Percentiles rank a stretch among this genome's conserved stretches.
phyloP scores from a whole-genome alignment of 2,888 invertebrate species.

The Clistopyga incitator region DNA sequence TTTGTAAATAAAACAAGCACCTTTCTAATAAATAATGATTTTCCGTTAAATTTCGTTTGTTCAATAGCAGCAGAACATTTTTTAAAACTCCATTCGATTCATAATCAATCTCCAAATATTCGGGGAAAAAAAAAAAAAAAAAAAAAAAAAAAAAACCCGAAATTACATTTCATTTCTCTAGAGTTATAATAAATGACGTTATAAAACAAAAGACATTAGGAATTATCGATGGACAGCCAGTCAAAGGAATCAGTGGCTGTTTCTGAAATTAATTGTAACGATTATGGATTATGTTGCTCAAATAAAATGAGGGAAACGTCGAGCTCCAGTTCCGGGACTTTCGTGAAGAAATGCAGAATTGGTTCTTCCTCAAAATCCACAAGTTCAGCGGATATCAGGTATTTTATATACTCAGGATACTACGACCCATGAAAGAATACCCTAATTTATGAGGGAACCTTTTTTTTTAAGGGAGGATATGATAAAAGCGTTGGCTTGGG shows the following conservation, averaged over 20 bases:
- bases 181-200: no score
- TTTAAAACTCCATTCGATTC: neutral
- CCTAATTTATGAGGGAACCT: neutral
- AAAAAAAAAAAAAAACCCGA: no score
- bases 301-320: slow-evolving; percentile 12
- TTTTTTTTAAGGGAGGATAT: slow-evolving; percentile 70
- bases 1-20: slow-evolving; percentile 60
- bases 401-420: neutral
- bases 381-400: slow-evolving; percentile 69
- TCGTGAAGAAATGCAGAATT: neutral
- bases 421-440: neutral
- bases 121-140: no score
- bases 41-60: slow-evolving; percentile 48
- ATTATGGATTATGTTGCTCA: slow-evolving; percentile 15
- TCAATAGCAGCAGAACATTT: neutral
- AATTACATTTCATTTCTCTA: no score
- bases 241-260: slow-evolving; percentile 2
- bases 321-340: slow-evolving; percentile 23
- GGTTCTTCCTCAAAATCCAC: slow-evolving; percentile 10
- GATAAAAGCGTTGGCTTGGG: slow-evolving; percentile 76
- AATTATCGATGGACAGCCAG: slow-evolving; percentile 36
- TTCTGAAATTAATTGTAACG: slow-evolving; percentile 4
- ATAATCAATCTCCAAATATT: no score
- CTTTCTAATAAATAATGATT: slow-evolving; percentile 63
- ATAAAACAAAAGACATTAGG: slow-evolving; percentile 30